Evolutionary conservation across 2,888 invertebrate species (phyloP).

Genomic region (Vandiemenella viatica): DNA sequence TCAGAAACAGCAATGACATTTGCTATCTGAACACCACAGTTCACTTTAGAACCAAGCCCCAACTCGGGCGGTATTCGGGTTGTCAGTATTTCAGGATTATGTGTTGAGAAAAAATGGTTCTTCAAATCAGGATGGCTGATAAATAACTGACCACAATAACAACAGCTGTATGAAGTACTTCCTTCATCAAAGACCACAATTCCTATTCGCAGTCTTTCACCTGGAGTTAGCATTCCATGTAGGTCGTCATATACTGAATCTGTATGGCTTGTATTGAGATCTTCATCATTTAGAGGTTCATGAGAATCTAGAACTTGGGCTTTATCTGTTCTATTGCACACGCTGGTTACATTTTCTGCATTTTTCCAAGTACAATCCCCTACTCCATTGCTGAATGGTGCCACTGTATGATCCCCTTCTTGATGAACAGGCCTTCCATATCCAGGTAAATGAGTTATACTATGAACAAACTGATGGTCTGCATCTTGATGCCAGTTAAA

Average conservation of each 20-base stretch:
- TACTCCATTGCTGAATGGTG: background rate
- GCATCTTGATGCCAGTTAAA: background rate
- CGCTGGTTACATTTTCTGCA: no score
- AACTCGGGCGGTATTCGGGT: conserved; percentile 10
- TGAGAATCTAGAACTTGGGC: no score
- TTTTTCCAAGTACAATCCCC: background rate
- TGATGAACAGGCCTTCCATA: background rate
- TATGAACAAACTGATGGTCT: background rate
- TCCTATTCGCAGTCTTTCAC: conserved; percentile 10
- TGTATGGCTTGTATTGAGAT: no score
- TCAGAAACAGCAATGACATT: conserved; percentile 13
- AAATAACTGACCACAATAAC: conserved; percentile 7
- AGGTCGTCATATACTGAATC: conserved; percentile 7
- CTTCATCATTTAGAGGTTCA: no score
- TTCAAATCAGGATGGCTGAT: conserved; percentile 4
- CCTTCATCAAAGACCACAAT: conserved; percentile 3
- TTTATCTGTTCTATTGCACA: no score
- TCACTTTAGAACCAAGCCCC: conserved; percentile 11
- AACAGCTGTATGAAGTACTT: conserved; percentile 7
- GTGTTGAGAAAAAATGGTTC: conserved; percentile 6
- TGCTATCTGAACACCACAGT: conserved; percentile 16
- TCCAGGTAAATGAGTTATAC: background rate
- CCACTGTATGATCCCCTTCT: background rate
- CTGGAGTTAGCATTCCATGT: conserved; percentile 5
- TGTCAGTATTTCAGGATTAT: conserved; percentile 10